A percentile compares a stretch with the other conserved stretches of the same genome.
phyloP scores from a whole-genome alignment of 2,113 vertebrate genomes.

The Ceyx cyanopectus region DNA sequence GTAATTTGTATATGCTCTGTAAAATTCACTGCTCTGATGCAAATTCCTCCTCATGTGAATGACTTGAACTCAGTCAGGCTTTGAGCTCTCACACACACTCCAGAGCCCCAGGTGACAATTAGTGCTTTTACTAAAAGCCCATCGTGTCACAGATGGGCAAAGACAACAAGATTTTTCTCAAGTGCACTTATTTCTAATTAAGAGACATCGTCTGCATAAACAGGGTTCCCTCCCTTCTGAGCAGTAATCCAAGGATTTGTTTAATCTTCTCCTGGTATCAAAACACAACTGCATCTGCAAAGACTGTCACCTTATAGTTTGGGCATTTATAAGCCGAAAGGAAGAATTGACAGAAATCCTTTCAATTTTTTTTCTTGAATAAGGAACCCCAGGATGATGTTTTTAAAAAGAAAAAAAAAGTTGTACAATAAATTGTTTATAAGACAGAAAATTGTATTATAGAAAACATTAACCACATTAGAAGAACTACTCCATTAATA shows the following conservation, averaged over 20 bases:
- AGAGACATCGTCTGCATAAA: background rate
- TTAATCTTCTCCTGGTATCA: background rate
- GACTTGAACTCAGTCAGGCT: background rate
- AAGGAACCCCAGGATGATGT: background rate
- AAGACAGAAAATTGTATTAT: background rate
- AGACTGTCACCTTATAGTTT: background rate
- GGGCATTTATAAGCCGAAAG: background rate
- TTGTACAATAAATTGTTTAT: background rate
- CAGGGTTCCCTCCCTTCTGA: background rate
- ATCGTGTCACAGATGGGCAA: background rate
- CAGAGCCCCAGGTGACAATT: fast-evolving
- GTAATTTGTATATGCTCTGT: background rate
- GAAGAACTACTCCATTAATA: background rate
- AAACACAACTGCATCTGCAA: background rate
- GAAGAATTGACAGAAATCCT: background rate
- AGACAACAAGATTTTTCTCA: background rate
- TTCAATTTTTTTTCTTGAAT: background rate
- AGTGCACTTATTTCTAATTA: conserved; percentile 26
- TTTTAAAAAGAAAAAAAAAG: background rate
- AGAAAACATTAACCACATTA: background rate
- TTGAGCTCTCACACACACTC: background rate
- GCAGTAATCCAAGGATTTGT: background rate
- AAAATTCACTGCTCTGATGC: background rate
- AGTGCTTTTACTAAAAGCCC: background rate
- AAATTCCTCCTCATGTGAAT: background rate